Evolutionary conservation across 2,888 invertebrate genomes (phyloP).

Genomic region (Lasioglossum lativentre): DNA sequence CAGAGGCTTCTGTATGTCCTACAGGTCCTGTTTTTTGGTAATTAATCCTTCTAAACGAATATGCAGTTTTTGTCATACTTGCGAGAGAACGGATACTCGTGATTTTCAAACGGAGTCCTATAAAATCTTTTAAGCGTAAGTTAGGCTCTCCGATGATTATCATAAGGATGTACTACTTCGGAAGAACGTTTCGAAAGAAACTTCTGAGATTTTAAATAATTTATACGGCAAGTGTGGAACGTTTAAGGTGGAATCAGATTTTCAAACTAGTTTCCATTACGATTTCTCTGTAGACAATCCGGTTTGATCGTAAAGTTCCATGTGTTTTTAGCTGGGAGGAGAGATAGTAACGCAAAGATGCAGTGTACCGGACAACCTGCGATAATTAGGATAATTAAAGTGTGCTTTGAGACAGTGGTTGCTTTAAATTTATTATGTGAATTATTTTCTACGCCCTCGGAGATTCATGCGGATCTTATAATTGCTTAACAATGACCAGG

Average conservation of each 20-base stretch:
- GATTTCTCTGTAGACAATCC: background rate
- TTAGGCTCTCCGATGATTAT: background rate
- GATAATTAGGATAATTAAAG: constrained; percentile 1
- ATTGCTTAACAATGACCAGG: background rate
- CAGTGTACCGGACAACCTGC: background rate
- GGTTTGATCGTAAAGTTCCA: background rate
- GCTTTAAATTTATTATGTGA: background rate
- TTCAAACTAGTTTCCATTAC: background rate
- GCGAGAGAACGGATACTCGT: background rate
- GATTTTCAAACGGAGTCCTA: background rate
- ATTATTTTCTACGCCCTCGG: background rate
- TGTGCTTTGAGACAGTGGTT: background rate
- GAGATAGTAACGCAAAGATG: constrained; percentile 1
- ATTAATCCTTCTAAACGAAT: background rate
- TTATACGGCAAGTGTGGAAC: background rate
- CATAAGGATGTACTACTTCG: background rate
- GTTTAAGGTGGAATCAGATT: background rate
- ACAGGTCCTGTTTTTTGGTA: background rate
- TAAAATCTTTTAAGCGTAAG: background rate
- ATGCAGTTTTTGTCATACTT: background rate
- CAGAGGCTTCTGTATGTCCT: too few species aligned
- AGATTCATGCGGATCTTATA: background rate
- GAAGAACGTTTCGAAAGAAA: background rate
- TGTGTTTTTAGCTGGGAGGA: background rate
- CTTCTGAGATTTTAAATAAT: background rate